Evolutionary conservation across 2,113 vertebrate genomes (phyloP), one percentile per base, ranked within the genome.

Genomic region (Origma solitaria): DNA sequence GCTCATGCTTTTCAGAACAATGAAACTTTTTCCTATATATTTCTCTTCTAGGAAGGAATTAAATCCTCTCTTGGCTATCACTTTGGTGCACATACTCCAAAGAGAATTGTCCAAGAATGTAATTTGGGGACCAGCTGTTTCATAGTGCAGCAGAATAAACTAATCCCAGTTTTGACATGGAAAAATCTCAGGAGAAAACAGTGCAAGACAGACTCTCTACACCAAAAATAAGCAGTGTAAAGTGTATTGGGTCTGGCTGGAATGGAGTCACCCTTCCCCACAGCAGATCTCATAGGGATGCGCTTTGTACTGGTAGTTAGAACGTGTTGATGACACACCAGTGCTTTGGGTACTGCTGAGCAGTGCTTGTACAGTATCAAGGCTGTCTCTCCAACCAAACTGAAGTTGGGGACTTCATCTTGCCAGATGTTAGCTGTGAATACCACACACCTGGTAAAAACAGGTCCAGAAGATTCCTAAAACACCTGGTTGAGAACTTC

Each of bases 241-340:
- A 83, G 15, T 28, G 31, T 7, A 22, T 23, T 42, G 12, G 8
- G 27, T 49, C n/a, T 37, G 56, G 23, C 47, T 71, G 42, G 37
- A 51, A 61, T 10, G 30, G 57, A 66, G 20, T 11, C 23, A 13
- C 21, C 27, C 62, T 53, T 42, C 30, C 33, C 30, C 30, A 18
- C 3, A 50, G 38, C 33, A 80, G 45, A 24, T 33, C 22, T 56
- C 33, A 30, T 3, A 22, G 9, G 10, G 28, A 25, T 79, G 15
- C 45, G 38, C 33, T 83, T 65, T 76, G 5, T 30, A 15, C 25
- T 35, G 6, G 25, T 56, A 51, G 7, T 23, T 61, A 45, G 35
- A 83, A 54, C 0, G 3, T 15, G 27, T 7, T 38, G 56, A 15
- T 37, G 54, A 73, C 13, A 25, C 10, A 27, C 2, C 10, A 13